Percentiles rank a stretch among this genome's conserved stretches.
Evolutionary conservation across 2,113 vertebrate genomes (phyloP).

Genomic region (Ovis aries): DNA sequence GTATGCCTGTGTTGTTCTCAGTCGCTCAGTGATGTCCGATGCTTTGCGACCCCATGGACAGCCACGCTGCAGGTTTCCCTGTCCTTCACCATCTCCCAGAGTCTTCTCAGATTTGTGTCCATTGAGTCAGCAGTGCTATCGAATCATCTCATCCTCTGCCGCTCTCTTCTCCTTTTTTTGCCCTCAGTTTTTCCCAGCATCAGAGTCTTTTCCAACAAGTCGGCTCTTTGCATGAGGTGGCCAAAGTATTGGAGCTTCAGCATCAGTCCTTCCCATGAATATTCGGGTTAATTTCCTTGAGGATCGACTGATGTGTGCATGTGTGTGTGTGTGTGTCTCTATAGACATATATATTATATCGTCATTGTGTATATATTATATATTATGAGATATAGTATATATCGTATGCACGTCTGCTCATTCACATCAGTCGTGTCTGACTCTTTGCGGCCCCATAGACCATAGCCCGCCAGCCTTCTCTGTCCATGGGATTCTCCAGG

Average conservation of each 20-base stretch:
- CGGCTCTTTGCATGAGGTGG: background rate
- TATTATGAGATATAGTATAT: background rate
- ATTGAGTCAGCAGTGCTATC: background rate
- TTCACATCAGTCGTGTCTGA: background rate
- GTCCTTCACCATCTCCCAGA: background rate
- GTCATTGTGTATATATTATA: background rate
- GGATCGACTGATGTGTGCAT: background rate
- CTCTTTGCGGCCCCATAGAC: background rate
- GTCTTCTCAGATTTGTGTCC: background rate
- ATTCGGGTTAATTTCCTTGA: background rate
- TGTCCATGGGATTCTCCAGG: background rate
- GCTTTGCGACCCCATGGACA: rapidly evolving
- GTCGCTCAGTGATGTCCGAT: background rate
- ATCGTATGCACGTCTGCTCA: background rate
- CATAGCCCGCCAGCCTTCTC: background rate
- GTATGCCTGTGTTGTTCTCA: background rate
- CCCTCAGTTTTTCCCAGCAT: background rate
- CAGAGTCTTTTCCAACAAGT: background rate
- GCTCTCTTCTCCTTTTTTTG: background rate
- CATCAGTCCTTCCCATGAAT: background rate
- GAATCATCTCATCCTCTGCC: background rate
- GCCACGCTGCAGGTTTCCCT: background rate
- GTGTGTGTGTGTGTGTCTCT: background rate
- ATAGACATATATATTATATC: background rate
- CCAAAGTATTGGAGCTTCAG: background rate